A percentile compares a stretch with the other conserved stretches of the same genome.
These are phyloP conservation scores for Diarsia rubi DNA, from an alignment of 2,888 invertebrate species.

Conservation along the genomic window DNA sequence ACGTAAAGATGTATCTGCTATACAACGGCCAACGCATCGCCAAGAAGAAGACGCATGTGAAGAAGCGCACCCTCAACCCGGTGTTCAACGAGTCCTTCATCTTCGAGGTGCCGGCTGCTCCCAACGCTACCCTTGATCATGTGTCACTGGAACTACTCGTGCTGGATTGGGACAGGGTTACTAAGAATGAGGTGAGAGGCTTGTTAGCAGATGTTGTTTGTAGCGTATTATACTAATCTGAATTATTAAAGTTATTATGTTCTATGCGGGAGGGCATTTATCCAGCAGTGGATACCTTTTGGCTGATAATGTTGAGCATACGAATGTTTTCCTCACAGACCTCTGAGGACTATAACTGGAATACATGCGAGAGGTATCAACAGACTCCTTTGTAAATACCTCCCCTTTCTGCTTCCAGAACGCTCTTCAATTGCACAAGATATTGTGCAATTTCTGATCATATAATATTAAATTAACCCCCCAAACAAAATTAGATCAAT, in stretches of 20 bases:
- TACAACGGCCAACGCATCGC: slow-evolving; percentile 99
- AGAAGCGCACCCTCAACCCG: slow-evolving; percentile 99
- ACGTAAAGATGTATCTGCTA: slow-evolving; percentile 98
- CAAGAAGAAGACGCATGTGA: slow-evolving; percentile 99
- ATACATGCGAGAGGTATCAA: not conserved
- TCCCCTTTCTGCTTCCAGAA: too few relatives aligned
- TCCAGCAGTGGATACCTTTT: too few relatives aligned
- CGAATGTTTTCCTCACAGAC: not conserved
- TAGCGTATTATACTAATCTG: not conserved
- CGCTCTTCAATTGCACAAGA: too few relatives aligned
- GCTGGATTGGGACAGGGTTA: slow-evolving; percentile 99
- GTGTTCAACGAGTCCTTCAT: slow-evolving; percentile 99
- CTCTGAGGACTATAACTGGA: not conserved
- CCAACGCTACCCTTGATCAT: slow-evolving; percentile 94
- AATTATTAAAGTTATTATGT: too few relatives aligned
- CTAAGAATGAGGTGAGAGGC: slow-evolving; percentile 97
- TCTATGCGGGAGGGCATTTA: too few relatives aligned
- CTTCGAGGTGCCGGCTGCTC: slow-evolving; percentile 97
- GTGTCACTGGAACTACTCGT: slow-evolving; percentile 97
- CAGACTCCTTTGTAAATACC: too few relatives aligned
- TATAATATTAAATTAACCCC: too few relatives aligned
- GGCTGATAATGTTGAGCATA: too few relatives aligned
- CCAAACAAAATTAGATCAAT: too few relatives aligned
- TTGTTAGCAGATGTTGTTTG: not conserved
- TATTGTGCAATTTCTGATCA: too few relatives aligned